Evolutionary conservation across 2,797 vertebrate species (phyloP).

Genomic region (Falco concolor): DNA sequence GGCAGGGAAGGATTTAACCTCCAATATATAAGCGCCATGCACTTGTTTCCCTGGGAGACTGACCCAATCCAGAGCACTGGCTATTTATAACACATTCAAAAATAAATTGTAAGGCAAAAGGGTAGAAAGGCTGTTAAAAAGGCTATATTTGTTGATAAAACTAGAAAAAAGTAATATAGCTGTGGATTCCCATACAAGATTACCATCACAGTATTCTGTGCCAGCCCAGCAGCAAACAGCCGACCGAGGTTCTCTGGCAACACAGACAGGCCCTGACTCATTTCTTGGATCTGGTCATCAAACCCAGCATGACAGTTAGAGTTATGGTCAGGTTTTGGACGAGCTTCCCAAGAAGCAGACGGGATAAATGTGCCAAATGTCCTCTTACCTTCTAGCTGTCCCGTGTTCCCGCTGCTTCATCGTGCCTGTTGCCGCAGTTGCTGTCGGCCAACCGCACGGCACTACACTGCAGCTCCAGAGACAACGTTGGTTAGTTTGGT

Average conservation of each 20-base stretch:
- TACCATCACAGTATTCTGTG: not conserved
- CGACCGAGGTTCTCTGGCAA: not conserved
- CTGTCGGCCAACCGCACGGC: not conserved
- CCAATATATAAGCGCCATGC: not conserved
- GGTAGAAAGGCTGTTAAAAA: not conserved
- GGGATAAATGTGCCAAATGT: not conserved
- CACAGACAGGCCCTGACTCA: not conserved
- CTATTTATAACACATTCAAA: slow-evolving; percentile 17
- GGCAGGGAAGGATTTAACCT: not conserved
- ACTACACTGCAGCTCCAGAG: not conserved
- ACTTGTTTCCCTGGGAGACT: slow-evolving; percentile 3
- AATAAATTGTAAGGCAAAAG: not conserved
- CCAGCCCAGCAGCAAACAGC: not conserved
- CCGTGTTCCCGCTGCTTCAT: not conserved
- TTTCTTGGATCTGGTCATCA: not conserved
- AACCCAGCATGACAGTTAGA: not conserved
- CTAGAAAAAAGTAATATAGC: not conserved
- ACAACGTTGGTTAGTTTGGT: not conserved
- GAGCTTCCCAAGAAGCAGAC: not conserved
- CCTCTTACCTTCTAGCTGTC: not conserved
- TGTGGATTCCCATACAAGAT: not conserved
- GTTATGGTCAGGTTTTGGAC: not conserved
- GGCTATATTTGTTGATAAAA: not conserved
- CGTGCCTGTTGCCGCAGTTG: not conserved
- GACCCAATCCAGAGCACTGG: not conserved